These are phyloP conservation scores for Sebastes schlegelii DNA, from an alignment of 2,113 vertebrate genomes.

Conservation along the genomic window DNA sequence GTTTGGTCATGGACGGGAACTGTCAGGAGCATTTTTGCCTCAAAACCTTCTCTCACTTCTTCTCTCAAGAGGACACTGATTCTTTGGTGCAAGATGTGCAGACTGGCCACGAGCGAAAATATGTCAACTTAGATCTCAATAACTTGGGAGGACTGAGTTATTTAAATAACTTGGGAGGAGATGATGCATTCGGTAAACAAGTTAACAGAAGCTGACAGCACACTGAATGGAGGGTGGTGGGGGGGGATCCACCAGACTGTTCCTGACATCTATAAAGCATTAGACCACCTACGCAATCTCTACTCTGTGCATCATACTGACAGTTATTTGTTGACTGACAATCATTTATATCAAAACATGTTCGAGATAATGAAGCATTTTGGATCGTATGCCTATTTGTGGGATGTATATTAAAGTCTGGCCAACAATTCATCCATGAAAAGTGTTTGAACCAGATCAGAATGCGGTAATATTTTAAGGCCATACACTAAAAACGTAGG, in stretches of 20 bases:
- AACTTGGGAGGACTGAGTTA: conserved; percentile 58
- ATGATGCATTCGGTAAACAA: conserved; percentile 61
- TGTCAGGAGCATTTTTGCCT: conserved; percentile 31
- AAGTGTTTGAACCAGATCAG: not conserved
- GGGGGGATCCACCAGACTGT: conserved; percentile 41
- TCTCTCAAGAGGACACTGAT: conserved; percentile 45
- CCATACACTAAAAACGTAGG: not conserved
- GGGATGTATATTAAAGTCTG: not conserved
- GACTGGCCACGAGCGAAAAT: conserved; percentile 56
- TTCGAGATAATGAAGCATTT: conserved; percentile 16
- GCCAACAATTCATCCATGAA: not conserved
- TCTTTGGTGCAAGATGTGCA: conserved; percentile 31
- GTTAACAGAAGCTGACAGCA: conserved; percentile 72
- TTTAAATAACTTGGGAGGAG: conserved; percentile 62
- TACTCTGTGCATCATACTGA: conserved; percentile 35
- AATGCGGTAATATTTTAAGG: not conserved
- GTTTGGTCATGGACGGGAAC: conserved; percentile 5
- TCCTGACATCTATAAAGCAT: conserved; percentile 62
- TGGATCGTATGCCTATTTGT: conserved; percentile 3
- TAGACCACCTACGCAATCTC: conserved; percentile 62
- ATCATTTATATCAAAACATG: conserved; percentile 41
- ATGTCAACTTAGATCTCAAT: conserved; percentile 68
- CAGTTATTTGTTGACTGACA: conserved; percentile 54
- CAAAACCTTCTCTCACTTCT: conserved; percentile 27
- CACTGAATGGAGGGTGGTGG: conserved; percentile 29